Evolutionary conservation across 2,797 vertebrate species (phyloP), one percentile per base, ranked within the genome.

Genomic region (Bradypus variegatus): DNA sequence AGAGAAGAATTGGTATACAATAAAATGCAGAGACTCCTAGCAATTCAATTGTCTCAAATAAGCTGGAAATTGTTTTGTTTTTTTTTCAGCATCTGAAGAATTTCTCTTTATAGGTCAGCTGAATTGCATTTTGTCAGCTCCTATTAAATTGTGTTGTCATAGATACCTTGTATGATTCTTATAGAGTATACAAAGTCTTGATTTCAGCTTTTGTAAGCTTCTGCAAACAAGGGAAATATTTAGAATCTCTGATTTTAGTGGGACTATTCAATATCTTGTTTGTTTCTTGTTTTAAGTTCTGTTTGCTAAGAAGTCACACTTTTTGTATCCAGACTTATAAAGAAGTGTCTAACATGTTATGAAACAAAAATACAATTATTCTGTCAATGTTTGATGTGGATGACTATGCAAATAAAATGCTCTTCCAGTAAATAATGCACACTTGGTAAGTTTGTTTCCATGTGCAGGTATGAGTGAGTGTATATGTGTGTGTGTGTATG

Each of bases 101-200:
- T 91, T 94, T 95, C 79, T 81, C 38, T 94, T 90, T 90, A 94
- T 94, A 86, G 25, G 64, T 92, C 64, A 88, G 23, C 33, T 93
- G 62, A 91, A 84, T 75, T 95, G 31, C 91, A 80, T 86, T 89
- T 92, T 94, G 88, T 91, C 82, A 89, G 76, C 8, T 94, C 13
- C 69, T 84, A 73, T 93, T 94, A 93, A 89, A 92, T 83, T 94
- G 45, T 86, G 64, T 93, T 93, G 27, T 94, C 72, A 58, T 88
- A 94, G 82, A 91, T 86, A 93, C 41, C 27, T 45, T 45, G 8
- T 91, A 70, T 86, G 72, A 88, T 91, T 88, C 45, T 31, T 86
- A 79, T 38, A 88, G 13, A 78, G 10, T 86, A 38, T 25, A 73
- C 9, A 78, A 88, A 92, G 14, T 18, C 36, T 93, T 89, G 73